Evolutionary conservation across 2,113 vertebrate species (phyloP).

Genomic region (Gnathonemus echidnorhynchus): DNA sequence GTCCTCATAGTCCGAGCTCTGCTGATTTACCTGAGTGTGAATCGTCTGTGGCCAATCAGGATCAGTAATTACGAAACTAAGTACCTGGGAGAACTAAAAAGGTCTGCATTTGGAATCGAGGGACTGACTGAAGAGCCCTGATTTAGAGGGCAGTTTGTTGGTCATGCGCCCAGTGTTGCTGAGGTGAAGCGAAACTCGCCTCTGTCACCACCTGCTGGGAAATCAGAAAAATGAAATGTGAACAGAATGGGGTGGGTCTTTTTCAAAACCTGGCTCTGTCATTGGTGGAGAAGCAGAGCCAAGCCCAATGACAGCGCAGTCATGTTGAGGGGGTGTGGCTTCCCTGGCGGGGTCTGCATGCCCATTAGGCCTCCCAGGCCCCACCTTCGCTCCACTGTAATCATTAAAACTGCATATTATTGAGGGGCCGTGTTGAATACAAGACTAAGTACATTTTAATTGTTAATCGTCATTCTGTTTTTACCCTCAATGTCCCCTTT

Average conservation of each 20-base stretch:
- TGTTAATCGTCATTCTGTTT: conserved; percentile 21
- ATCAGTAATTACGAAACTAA: background rate
- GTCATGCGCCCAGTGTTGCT: background rate
- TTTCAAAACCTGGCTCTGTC: background rate
- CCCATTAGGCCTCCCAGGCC: background rate
- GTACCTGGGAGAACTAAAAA: background rate
- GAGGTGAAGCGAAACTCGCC: background rate
- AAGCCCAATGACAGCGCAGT: background rate
- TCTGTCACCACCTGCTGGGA: background rate
- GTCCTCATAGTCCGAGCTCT: background rate
- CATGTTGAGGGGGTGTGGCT: background rate
- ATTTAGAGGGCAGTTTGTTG: background rate
- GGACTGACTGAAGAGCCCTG: background rate
- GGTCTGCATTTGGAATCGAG: background rate
- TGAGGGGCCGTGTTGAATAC: background rate
- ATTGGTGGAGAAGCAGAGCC: background rate
- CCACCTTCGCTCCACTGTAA: background rate
- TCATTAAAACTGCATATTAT: background rate
- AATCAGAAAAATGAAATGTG: background rate
- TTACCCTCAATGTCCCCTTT: background rate
- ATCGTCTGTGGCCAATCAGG: background rate
- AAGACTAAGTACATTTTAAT: conserved; percentile 22
- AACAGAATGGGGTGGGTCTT: background rate
- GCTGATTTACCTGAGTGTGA: background rate
- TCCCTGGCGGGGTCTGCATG: background rate